These are phyloP conservation scores for Nothobranchius kuhntae DNA, from an alignment of 2,113 vertebrate species.

Conservation along the genomic window DNA sequence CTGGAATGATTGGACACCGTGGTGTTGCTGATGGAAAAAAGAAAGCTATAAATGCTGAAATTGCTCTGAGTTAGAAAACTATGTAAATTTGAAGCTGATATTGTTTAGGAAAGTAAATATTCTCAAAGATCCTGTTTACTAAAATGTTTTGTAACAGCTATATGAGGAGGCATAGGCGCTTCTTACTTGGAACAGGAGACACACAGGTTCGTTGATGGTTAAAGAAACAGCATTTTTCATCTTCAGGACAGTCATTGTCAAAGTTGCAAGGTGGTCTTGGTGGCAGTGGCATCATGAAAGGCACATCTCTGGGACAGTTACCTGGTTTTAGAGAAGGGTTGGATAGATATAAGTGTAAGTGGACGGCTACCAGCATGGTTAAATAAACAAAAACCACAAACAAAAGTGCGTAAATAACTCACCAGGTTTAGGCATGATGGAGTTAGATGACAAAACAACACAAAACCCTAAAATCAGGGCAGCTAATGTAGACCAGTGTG, in stretches of 20 bases:
- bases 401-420: neutral
- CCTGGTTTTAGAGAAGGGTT: neutral
- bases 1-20: slow-evolving; percentile 43
- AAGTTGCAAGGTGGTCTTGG: neutral
- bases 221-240: neutral
- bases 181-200: neutral
- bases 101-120: too few relatives aligned
- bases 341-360: too few relatives aligned
- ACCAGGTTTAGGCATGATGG: neutral
- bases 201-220: neutral
- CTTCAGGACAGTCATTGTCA: neutral
- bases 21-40: slow-evolving; percentile 63
- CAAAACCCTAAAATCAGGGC: neutral
- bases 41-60: neutral
- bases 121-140: too few relatives aligned
- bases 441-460: neutral
- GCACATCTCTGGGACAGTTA: neutral
- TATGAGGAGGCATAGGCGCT: neutral
- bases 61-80: too few relatives aligned
- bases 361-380: neutral
- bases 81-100: too few relatives aligned
- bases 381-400: neutral
- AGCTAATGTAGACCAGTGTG: neutral
- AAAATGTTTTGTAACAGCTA: neutral
- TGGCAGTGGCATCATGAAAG: neutral